Evolutionary conservation across 2,888 invertebrate species (phyloP).

Genomic region (Parthenolecanium corni): DNA sequence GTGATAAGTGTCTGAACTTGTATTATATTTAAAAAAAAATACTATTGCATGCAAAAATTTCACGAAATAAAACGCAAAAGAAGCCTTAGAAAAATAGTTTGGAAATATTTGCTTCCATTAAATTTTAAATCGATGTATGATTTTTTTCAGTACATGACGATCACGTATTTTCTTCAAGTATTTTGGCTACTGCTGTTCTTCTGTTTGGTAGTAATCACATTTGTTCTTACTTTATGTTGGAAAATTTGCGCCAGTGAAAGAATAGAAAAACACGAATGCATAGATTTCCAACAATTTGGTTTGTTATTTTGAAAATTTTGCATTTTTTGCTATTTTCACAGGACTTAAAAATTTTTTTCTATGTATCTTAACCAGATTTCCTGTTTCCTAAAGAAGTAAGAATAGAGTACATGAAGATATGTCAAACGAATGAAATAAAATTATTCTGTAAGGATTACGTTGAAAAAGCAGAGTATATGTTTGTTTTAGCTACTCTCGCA

Average conservation of each 20-base stretch:
- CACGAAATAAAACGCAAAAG: too few relatives aligned
- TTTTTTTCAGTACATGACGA: slow-evolving; percentile 61
- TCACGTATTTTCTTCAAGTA: slow-evolving; percentile 73
- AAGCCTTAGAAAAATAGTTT: too few relatives aligned
- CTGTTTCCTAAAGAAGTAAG: slow-evolving; percentile 67
- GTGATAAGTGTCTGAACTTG: too few relatives aligned
- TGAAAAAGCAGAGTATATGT: slow-evolving; percentile 82
- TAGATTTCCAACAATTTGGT: slow-evolving; percentile 79
- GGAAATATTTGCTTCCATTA: too few relatives aligned
- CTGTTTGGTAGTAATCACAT: slow-evolving; percentile 70
- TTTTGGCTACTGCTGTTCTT: slow-evolving; percentile 73
- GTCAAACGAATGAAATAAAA: slow-evolving; percentile 66
- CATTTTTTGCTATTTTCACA: too few relatives aligned
- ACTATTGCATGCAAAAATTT: too few relatives aligned
- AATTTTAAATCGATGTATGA: too few relatives aligned
- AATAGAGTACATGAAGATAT: slow-evolving; percentile 70
- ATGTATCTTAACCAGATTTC: slow-evolving; percentile 51
- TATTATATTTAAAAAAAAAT: too few relatives aligned
- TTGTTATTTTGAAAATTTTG: slow-evolving; percentile 41
- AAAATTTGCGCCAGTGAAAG: slow-evolving; percentile 65
- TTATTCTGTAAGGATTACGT: slow-evolving; percentile 85
- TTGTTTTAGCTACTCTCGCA: slow-evolving; percentile 72
- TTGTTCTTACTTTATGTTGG: slow-evolving; percentile 78
- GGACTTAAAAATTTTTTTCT: background rate
- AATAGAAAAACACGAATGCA: slow-evolving; percentile 60